Evolutionary conservation across 2,888 invertebrate genomes (phyloP), one percentile per base, ranked within the genome.

Genomic region (Drosophila parthenogenetica): DNA sequence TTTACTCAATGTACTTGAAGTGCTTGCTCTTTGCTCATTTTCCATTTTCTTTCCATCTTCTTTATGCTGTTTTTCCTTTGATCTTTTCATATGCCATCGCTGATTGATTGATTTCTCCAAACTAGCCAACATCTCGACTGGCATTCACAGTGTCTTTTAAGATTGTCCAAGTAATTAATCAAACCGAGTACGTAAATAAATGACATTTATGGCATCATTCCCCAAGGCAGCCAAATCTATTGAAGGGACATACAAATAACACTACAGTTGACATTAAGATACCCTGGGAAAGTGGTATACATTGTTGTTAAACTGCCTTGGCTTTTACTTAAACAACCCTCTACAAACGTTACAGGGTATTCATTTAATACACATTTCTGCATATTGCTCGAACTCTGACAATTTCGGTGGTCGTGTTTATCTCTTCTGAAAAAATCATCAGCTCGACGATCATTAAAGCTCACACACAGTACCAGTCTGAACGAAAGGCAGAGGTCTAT

Each of bases 391-490:
- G 22, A 22, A 55, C 22, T 49, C 65, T 63, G 62, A 71, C 74
- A 65, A 83, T 83, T 81, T 81, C 48, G 81, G 74, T 86, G 68
- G 84, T 86, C 84, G 87, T 63, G 65, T 69, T 84, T 88, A 84
- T 84, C 84, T 75, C 54, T 84, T 86, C 86, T 69, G 19, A 67
- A 74, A 83, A 84, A 74, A 84, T 84, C 84, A 87, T 75, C 80
- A 82, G 49, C 64, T 63, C 69, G 55, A 71, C 66, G 74, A 83
- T 80, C 81, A 83, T 85, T 81, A 77, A 83, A 66, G 69, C 63
- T 37, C 59, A 65, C 69, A 60, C 70, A 74, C 35, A 60, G 29
- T 55, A 42, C 59, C 19, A 46, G 16, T 46, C 46, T 8, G 13
- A 59, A 5, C 3, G 37, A 42, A 3, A 13, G 17, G 17, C 7